A percentile compares a stretch with the other conserved stretches of the same genome.
phyloP scores from a whole-genome alignment of 2,113 vertebrate genomes.

The Ardeotis arabs region DNA sequence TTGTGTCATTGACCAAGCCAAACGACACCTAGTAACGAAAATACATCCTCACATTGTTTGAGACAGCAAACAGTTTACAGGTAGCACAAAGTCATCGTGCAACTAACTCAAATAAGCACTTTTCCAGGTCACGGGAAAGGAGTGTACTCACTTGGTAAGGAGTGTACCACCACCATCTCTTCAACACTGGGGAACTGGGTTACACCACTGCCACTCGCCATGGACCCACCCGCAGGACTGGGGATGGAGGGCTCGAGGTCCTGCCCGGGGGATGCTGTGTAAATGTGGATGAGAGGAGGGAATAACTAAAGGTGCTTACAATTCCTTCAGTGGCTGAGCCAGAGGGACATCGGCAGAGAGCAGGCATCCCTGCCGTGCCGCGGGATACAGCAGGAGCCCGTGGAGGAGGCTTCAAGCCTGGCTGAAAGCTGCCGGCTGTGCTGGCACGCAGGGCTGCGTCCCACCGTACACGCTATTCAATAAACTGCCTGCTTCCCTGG shows the following conservation, averaged over 20 bases:
- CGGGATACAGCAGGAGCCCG: neutral
- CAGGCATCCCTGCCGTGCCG: neutral
- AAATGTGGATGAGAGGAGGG: neutral
- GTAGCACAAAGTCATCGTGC: too few species aligned
- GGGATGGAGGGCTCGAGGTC: neutral
- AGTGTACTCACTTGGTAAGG: neutral
- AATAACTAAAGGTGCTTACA: neutral
- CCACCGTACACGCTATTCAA: rapidly evolving
- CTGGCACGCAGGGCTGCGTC: neutral
- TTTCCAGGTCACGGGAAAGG: neutral
- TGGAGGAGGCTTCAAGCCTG: rapidly evolving
- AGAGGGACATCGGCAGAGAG: neutral
- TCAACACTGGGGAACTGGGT: too few species aligned
- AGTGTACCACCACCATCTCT: neutral
- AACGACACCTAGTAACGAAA: neutral
- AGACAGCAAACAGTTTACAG: neutral
- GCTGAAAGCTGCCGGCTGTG: neutral
- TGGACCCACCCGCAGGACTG: rapidly evolving
- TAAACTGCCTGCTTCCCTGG: neutral
- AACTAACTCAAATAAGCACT: too few species aligned
- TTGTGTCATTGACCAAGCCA: neutral
- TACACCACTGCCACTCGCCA: neutral
- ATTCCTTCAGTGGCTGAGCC: neutral
- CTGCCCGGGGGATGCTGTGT: neutral
- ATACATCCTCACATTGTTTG: neutral